These are phyloP conservation scores for Epinotia bilunana DNA, from an alignment of 2,888 invertebrate genomes.

Conservation along the genomic window DNA sequence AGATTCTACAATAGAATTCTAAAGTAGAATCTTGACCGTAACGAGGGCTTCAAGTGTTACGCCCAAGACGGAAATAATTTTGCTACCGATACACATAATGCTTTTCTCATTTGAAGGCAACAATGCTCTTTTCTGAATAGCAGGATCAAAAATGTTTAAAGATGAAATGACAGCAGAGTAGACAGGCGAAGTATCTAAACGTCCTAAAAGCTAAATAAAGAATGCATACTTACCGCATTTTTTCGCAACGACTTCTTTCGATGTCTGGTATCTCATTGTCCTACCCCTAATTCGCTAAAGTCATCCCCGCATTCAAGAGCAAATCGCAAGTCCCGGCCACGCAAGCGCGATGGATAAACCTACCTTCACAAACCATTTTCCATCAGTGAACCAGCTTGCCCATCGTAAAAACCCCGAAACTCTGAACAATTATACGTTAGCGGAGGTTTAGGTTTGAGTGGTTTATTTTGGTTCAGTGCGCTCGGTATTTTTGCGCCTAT, in stretches of 20 bases:
- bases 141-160: no score
- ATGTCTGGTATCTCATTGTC: constrained; percentile 17
- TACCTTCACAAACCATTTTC: neutral
- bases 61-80: no score
- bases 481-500: neutral
- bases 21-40: no score
- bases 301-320: constrained; percentile 10
- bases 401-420: neutral
- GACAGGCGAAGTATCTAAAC: neutral
- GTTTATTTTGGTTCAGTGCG: neutral
- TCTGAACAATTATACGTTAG: neutral
- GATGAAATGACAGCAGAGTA: no score
- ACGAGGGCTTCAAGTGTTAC: no score
- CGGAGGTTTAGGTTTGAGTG: neutral
- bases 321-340: constrained; percentile 19
- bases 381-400: neutral
- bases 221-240: no score
- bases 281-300: constrained; percentile 21
- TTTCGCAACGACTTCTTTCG: neutral
- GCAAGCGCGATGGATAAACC: constrained; percentile 5
- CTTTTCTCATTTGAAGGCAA: no score
- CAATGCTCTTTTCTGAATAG: no score
- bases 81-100: no score
- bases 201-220: neutral
- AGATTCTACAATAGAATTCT: no score